These are phyloP conservation scores for Calonectris borealis DNA, from an alignment of 2,113 vertebrate genomes.

Conservation along the genomic window DNA sequence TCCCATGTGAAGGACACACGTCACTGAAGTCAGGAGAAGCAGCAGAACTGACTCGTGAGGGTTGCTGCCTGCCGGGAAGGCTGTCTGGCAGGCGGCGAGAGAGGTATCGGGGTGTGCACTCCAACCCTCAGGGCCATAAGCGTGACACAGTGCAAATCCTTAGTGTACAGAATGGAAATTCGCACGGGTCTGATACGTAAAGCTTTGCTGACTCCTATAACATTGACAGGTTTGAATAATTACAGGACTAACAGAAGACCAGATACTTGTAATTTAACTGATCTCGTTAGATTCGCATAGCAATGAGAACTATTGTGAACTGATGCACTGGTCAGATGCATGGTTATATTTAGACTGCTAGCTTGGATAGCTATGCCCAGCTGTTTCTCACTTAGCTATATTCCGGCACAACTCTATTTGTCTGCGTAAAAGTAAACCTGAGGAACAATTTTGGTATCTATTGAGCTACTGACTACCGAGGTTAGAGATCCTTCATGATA, in stretches of 20 bases:
- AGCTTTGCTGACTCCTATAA: neutral
- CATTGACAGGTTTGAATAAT: neutral
- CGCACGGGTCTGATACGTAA: rapidly evolving
- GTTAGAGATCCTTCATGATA: neutral
- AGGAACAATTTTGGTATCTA: neutral
- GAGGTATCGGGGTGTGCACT: rapidly evolving
- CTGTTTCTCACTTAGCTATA: neutral
- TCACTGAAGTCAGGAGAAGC: neutral
- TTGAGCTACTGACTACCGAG: neutral
- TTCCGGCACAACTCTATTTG: neutral
- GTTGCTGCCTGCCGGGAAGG: neutral
- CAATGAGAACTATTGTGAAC: neutral
- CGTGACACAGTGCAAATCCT: neutral
- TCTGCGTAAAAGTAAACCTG: neutral
- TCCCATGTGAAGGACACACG: neutral
- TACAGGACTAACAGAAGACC: neutral
- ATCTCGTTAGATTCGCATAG: neutral
- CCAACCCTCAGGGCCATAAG: neutral
- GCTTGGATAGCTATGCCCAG: neutral
- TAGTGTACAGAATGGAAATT: neutral
- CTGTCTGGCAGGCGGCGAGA: neutral
- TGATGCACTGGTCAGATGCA: neutral
- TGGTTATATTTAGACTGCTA: neutral
- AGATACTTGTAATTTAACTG: neutral
- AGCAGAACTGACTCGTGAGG: neutral